Evolutionary conservation across 1,140 invertebrate species (phyloP).

Genomic region (Achroia grisella): DNA sequence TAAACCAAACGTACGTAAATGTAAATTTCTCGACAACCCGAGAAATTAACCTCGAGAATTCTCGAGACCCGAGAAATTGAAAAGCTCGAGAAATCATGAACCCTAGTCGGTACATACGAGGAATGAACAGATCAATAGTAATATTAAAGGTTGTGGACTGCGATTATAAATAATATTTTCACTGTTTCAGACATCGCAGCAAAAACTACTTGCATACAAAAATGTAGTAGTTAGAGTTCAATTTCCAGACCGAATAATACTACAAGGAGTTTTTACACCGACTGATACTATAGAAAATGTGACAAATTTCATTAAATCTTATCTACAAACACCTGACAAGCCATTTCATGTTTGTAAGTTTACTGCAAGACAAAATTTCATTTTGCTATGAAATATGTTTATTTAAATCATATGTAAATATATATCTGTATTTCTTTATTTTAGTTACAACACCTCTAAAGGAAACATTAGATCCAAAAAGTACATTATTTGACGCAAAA

Average conservation of each 20-base stretch:
- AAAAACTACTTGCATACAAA: constrained; percentile 79
- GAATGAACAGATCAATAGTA: too few relatives aligned
- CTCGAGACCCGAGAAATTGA: too few relatives aligned
- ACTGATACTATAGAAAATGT: constrained; percentile 80
- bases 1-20: too few relatives aligned
- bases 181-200: constrained; percentile 56
- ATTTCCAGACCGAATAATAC: constrained; percentile 85
- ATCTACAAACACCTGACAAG: constrained; percentile 75
- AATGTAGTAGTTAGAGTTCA: constrained; percentile 84
- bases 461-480: constrained; percentile 74
- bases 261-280: constrained; percentile 86
- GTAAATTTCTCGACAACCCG: too few relatives aligned
- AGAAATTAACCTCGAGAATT: too few relatives aligned
- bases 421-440: constrained; percentile 34
- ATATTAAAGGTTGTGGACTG: too few relatives aligned
- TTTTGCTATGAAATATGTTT: background rate
- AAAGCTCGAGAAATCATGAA: too few relatives aligned
- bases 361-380: constrained; percentile 7
- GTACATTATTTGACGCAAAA: constrained; percentile 78
- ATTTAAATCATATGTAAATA: background rate
- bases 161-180: background rate
- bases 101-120: too few relatives aligned
- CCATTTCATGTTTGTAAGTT: constrained; percentile 85
- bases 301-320: constrained; percentile 80
- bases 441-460: constrained; percentile 85